These are phyloP conservation scores for Microplitis manilae DNA, from an alignment of 2,888 invertebrate species.

Conservation along the genomic window DNA sequence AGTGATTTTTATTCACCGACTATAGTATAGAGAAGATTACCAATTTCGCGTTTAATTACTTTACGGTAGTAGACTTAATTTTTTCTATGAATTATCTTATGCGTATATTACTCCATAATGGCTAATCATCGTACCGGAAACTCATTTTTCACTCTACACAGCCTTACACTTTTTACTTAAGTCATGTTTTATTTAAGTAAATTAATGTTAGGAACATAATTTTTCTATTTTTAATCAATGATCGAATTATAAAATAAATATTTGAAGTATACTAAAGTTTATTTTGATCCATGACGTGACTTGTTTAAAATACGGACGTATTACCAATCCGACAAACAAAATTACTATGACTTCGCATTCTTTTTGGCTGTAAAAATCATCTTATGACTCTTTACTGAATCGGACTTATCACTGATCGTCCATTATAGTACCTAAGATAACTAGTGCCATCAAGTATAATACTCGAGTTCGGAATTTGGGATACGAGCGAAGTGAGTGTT, in stretches of 20 bases:
- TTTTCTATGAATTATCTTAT: constrained; percentile 46
- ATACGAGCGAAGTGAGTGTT: too few relatives aligned
- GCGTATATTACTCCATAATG: constrained; percentile 32
- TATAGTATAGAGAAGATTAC: background rate
- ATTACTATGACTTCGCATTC: too few relatives aligned
- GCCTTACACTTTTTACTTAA: background rate
- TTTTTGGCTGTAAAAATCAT: background rate
- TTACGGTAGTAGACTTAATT: constrained; percentile 42
- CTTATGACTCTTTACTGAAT: background rate
- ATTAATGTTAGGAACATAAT: background rate
- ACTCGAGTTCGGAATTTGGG: too few relatives aligned
- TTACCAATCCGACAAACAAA: too few relatives aligned
- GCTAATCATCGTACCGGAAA: constrained; percentile 29
- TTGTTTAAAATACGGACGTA: too few relatives aligned
- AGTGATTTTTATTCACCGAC: background rate
- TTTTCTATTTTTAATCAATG: background rate
- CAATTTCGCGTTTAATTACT: constrained; percentile 26
- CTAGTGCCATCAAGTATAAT: too few relatives aligned
- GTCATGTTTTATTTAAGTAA: background rate
- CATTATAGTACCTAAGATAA: background rate
- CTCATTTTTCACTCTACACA: constrained; percentile 12
- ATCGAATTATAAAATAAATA: too few relatives aligned
- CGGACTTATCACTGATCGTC: background rate
- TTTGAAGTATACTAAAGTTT: too few relatives aligned
- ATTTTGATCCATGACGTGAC: too few relatives aligned